Base-by-base conservation (phyloP, 1,140 invertebrate genomes). In the Mercenaria mercenaria region DNA sequence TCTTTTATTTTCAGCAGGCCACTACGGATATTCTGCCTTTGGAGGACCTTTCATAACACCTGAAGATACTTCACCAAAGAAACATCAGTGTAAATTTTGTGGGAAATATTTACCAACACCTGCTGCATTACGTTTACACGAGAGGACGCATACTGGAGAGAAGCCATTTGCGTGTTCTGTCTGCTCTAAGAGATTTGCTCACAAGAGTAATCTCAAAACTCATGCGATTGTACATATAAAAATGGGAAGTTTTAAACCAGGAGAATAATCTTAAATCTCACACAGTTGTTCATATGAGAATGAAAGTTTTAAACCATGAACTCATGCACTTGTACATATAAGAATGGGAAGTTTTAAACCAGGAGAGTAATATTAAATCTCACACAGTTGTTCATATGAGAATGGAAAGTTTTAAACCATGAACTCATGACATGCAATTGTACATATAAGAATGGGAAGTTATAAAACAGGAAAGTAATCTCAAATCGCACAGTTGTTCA, bases 71-170 rank as follows among this genome's bases (percentile, higher is more conserved):
- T 29, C 26, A 29, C 8, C 59, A 29, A 26, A 29, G n/a, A 26
- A 64, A 29, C 59, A 64, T 64, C 59, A 37, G 64, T 85, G 82
- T 56, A 47, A 69, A n/a, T 85, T 39, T 61, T 85, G 82, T n/a
- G 32, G 32, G 29, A 85, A 72, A 34, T 26, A 6, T 69, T n/a
- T 52, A 34, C 34, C 41, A 1, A 43, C 41, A 1, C 29, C 15
- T 3, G 15, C n/a, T 11, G 67, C 26, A 18, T 37, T 85, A 20
- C 15, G 37, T n/a, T 3, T 85, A 23, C 82, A 85, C 26, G 82
- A 85, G 39, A 69, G 82, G 26, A 85, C 26, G 10, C 82, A 85
- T 56, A 85, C 82, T 18, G 82, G 82, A 37, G 82, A 85, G n/a
- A 72, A 50, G 29, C 82, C 82, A 0, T 85, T 72, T 39, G 34